Evolutionary conservation across 2,888 invertebrate genomes (phyloP), one percentile per base, ranked within the genome.

Genomic region (Megalurothrips usitatus): DNA sequence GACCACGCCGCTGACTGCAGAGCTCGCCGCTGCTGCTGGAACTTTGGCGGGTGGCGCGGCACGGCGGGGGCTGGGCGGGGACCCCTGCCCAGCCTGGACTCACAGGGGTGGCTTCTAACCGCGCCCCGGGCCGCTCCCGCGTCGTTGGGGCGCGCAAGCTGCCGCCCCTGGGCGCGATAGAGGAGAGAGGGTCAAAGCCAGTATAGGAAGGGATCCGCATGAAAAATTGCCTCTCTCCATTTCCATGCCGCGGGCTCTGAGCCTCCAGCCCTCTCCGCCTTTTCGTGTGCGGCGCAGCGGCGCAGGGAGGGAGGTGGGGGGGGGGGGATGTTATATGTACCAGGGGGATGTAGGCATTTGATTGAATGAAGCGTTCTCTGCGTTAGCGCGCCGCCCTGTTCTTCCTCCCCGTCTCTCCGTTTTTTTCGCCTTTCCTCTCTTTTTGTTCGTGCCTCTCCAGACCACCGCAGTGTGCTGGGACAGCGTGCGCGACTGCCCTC

Each of bases 181-280:
- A 9, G 6, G 68, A 75, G 26, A 23, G 68, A 23, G 26, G 23
- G 68, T 12, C 23, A 68, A 52, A 19, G 52, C 52, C 52, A 52
- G 58, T 43, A 43, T 2, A 43, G 34, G 58, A 17, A 17, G 26
- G 68, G 68, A 26, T 75, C 6, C 34, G 68, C 68, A 75, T 75
- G 68, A 75, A 75, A 75, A 75, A 75, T 75, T 75, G 68, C 68
- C 68, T 26, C 68, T 58, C 58, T 58, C 68, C 23, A 75, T 75
- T 75, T 75, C 68, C 68, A 75, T 75, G 58, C 58, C 58, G 52
- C 49, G 34, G 34, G 34, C 34, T 43, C 34, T 6, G 49, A 52
- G 19, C 52, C 19, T 17, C 52, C 10, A 49, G 34, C 6, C 34
- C 34, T 43, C 34, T 43, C 34, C 6, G 34, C 34, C 6, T 43